These are phyloP conservation scores for Macquaria australasica DNA, from an alignment of 2,113 vertebrate species.

Conservation along the genomic window DNA sequence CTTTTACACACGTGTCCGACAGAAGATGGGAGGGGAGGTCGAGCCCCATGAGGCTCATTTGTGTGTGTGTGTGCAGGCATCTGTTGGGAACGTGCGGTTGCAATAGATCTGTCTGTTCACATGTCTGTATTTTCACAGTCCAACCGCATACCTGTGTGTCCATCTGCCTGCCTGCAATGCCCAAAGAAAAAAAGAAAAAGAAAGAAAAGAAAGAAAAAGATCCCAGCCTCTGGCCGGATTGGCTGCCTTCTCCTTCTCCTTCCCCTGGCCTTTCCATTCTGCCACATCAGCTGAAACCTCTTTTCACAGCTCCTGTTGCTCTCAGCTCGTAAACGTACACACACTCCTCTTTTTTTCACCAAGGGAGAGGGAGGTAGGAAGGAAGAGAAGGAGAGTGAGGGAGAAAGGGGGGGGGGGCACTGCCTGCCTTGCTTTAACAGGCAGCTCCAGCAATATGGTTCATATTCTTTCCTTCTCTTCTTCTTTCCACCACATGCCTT, in stretches of 20 bases:
- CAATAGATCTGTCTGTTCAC: slow-evolving; percentile 34
- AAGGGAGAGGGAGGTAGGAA: slow-evolving; percentile 1
- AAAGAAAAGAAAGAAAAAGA: slow-evolving; percentile 1
- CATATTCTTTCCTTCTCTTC: slow-evolving; percentile 22
- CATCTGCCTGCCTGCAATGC: slow-evolving; percentile 16
- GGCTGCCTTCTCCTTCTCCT: slow-evolving; percentile 34
- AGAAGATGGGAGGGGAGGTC: slow-evolving; percentile 46
- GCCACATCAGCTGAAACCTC: slow-evolving; percentile 79
- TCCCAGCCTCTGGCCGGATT: slow-evolving; percentile 22
- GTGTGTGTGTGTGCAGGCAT: slow-evolving; percentile 21
- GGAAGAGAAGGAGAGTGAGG: not conserved
- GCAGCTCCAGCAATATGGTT: slow-evolving; percentile 41
- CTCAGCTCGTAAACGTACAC: slow-evolving; percentile 77
- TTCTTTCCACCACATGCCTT: slow-evolving; percentile 17
- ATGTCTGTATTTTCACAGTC: slow-evolving; percentile 39
- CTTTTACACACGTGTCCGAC: slow-evolving; percentile 56
- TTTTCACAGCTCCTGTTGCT: slow-evolving; percentile 82
- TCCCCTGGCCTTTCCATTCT: slow-evolving; percentile 64
- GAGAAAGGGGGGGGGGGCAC: not conserved
- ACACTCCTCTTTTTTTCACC: slow-evolving; percentile 54
- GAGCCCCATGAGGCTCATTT: slow-evolving; percentile 49
- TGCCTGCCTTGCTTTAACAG: slow-evolving; percentile 36
- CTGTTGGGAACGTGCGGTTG: slow-evolving; percentile 15
- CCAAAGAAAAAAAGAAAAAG: not conserved
- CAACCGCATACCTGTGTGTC: slow-evolving; percentile 46